phyloP scores from a whole-genome alignment of 1,140 invertebrate genomes.

The Dreissena rostriformis region DNA sequence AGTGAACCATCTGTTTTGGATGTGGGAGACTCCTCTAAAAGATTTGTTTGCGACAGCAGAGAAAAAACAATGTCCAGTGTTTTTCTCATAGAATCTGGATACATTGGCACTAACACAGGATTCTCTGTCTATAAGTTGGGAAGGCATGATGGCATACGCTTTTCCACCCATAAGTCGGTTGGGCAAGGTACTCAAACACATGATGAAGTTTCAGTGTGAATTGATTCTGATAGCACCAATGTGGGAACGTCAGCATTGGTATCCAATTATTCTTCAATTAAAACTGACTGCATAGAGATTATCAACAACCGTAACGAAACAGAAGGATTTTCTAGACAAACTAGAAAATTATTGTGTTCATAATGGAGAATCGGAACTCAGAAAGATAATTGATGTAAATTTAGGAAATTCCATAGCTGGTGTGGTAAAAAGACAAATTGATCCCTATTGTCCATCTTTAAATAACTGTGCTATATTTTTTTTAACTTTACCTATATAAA shows the following conservation, averaged over 20 bases:
- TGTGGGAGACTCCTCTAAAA: no score
- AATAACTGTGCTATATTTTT: background rate
- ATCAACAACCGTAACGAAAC: constrained; percentile 33
- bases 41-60: no score
- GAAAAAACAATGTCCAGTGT: background rate
- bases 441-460: constrained; percentile 2
- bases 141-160: constrained; percentile 38
- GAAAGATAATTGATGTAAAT: constrained; percentile 18
- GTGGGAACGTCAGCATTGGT: constrained; percentile 38
- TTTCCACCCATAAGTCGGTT: constrained; percentile 27
- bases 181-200: background rate
- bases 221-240: constrained; percentile 40
- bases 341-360: background rate
- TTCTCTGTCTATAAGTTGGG: background rate
- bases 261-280: constrained; percentile 9
- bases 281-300: constrained; percentile 30
- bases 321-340: constrained; percentile 24
- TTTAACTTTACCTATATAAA: background rate
- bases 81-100: constrained; percentile 12
- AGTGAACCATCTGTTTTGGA: no score
- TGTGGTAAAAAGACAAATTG: constrained; percentile 24
- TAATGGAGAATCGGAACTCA: constrained; percentile 17
- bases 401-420: constrained; percentile 3
- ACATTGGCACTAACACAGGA: constrained; percentile 8
- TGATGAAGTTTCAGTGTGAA: constrained; percentile 24